A percentile compares a stretch with the other conserved stretches of the same genome.
These are phyloP conservation scores for Pentalonia nigronervosa DNA, from an alignment of 1,140 invertebrate species.

Conservation along the genomic window DNA sequence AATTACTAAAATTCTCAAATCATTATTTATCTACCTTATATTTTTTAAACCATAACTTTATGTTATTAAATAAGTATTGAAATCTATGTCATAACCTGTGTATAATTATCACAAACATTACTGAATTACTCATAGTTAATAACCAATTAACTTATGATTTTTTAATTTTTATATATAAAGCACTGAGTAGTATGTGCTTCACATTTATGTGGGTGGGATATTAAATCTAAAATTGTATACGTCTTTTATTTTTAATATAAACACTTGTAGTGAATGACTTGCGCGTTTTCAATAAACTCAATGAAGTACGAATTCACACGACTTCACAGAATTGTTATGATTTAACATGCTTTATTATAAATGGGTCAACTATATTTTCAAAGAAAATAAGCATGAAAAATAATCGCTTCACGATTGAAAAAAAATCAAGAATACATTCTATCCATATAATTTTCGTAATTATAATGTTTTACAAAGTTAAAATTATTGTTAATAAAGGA, in stretches of 20 bases:
- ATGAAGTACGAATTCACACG: neutral
- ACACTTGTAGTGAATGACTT: neutral
- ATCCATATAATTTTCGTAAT: conserved; percentile 12
- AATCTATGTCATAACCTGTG: neutral
- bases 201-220: neutral
- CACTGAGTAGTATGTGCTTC: neutral
- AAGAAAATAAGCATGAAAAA: neutral
- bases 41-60: too few species aligned
- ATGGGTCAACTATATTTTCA: neutral
- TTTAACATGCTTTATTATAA: neutral
- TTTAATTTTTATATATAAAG: neutral
- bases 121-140: neutral
- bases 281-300: neutral
- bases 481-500: conserved; percentile 22
- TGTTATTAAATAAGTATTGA: neutral
- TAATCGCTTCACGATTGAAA: neutral
- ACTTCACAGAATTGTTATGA: neutral
- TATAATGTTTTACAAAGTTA: neutral
- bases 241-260: neutral
- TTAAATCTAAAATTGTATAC: neutral
- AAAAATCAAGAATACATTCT: neutral
- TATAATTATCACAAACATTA: too few species aligned
- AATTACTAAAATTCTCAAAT: too few species aligned
- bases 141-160: neutral
- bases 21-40: too few species aligned